phyloP scores from a whole-genome alignment of 2,888 invertebrate genomes.

The Scaeva pyrastri region DNA sequence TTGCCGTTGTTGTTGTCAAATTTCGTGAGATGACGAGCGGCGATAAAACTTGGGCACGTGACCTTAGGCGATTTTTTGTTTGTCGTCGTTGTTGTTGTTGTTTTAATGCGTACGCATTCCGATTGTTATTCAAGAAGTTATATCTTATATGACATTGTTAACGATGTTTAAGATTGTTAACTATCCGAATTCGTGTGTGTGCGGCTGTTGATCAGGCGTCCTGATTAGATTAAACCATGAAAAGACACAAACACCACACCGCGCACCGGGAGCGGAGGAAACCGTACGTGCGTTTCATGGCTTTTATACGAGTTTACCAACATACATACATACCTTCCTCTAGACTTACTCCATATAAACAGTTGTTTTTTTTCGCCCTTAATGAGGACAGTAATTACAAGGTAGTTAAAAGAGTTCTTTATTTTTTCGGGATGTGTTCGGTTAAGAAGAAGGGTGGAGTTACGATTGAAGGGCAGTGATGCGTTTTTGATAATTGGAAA shows the following conservation, averaged over 20 bases:
- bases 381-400: constrained; percentile 67
- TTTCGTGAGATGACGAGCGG: constrained; percentile 47
- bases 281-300: constrained; percentile 59
- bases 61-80: constrained; percentile 55
- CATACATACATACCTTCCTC: too few relatives aligned
- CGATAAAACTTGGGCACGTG: constrained; percentile 69
- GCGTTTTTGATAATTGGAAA: constrained; percentile 64
- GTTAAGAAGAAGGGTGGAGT: not conserved
- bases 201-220: constrained; percentile 30
- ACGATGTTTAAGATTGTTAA: constrained; percentile 70
- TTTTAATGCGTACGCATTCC: constrained; percentile 7
- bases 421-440: not conserved
- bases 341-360: not conserved
- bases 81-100: not conserved
- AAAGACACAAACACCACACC: constrained; percentile 66
- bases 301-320: too few relatives aligned
- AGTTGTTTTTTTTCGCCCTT: constrained; percentile 46
- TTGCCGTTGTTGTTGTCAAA: not conserved
- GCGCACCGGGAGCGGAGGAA: too few relatives aligned
- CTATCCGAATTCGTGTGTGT: constrained; percentile 52
- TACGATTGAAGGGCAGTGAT: constrained; percentile 43
- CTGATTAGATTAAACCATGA: constrained; percentile 74
- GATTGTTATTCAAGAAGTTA: constrained; percentile 50
- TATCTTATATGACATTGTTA: constrained; percentile 72
- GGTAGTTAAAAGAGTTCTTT: constrained; percentile 56